Evolutionary conservation across 2,113 vertebrate species (phyloP), one percentile per base, ranked within the genome.

Genomic region (Abramis brama): DNA sequence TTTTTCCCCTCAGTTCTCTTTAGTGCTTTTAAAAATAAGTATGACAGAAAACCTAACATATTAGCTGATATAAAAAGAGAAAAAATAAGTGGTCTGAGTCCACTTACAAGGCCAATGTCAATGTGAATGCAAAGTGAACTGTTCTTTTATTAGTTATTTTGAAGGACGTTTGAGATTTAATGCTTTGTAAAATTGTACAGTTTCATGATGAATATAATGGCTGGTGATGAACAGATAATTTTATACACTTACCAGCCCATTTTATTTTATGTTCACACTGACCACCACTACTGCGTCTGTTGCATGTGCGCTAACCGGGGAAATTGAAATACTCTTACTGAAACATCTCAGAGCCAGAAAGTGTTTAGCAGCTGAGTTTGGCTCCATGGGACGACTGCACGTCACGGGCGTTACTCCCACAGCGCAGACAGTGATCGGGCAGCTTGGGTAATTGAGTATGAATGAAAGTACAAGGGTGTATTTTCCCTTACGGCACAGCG

Each of bases 361-460:
- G n/a, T 2, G 5, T 15, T 68, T 0, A 52, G 43, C 25, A 17
- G 57, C n/a, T 23, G 36, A 80, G 59, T 27, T 64, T 50, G 45
- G 21, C 79, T 64, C 71, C 17, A 73, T 60, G 80, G 83, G 64
- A 78, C 45, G 66, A 5, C 33, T 73, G 55, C 57, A 45, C 12
- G 76, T 47, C 45, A 55, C 66, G 15, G 47, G n/a, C 15, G 5
- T 47, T 47, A 85, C 90, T 83, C 47, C 78, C 73, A 66, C 85
- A 87, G 79, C 8, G 71, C 88, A 88, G 86, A 88, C 91, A 71
- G 85, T 84, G 94, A 95, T 93, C 94, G 89, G 93, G 90, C 90
- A 90, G 91, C 91, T 89, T 89, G 93, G 93, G 96, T 96, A 96
- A 96, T 93, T 82, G 93, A 92, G 94, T 93, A 93, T 93, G 94